A percentile compares a stretch with the other conserved stretches of the same genome.
phyloP scores from a whole-genome alignment of 2,113 vertebrate species.

The Peromyscus polionotus region DNA sequence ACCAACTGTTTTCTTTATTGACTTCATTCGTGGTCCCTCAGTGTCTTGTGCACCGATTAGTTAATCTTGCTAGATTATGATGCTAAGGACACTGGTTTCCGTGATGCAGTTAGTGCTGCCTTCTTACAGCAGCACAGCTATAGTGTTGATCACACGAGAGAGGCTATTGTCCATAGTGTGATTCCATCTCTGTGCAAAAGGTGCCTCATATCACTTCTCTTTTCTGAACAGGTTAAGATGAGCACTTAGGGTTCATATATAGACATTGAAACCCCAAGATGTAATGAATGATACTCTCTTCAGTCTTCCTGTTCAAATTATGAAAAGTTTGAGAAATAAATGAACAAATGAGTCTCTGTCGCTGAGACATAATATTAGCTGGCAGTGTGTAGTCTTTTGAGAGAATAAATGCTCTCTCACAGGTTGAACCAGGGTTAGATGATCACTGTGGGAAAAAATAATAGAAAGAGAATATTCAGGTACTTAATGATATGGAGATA shows the following conservation, averaged over 20 bases:
- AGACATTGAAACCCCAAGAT: not conserved
- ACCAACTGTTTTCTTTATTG: slow-evolving; percentile 38
- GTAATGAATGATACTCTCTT: not conserved
- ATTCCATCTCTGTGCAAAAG: not conserved
- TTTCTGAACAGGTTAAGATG: not conserved
- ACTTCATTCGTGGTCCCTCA: slow-evolving; percentile 14
- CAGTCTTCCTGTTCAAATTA: not conserved
- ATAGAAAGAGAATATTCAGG: not conserved
- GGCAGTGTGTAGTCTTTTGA: not conserved
- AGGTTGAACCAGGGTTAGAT: not conserved
- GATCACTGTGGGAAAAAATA: not conserved
- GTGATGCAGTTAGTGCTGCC: not conserved
- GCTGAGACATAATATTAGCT: not conserved
- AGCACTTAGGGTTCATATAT: not conserved
- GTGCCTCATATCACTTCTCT: not conserved
- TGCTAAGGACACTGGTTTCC: not conserved
- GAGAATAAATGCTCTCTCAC: not conserved
- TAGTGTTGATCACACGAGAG: not conserved
- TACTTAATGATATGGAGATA: not conserved
- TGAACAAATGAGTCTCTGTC: not conserved
- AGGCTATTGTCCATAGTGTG: not conserved
- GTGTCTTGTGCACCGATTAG: not conserved
- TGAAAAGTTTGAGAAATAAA: slow-evolving; percentile 53
- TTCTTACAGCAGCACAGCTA: not conserved
- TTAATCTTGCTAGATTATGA: not conserved